Conservation (phyloP, 2,113 vertebrate genomes). For the Megaceryle torquata region DNA sequence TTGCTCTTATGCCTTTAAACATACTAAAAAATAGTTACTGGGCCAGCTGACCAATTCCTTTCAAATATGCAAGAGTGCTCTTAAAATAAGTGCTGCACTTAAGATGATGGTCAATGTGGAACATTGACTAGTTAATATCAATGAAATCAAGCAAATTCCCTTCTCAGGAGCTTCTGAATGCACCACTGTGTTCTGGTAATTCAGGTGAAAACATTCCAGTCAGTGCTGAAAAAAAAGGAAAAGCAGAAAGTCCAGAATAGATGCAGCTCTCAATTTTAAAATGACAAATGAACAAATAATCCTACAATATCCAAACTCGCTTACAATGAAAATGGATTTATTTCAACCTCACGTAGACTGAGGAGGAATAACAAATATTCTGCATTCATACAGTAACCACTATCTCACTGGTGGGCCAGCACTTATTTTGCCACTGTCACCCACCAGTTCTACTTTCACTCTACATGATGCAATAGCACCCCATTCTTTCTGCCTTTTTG, state of each 20-base stretch:
- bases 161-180: neutral
- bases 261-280: neutral
- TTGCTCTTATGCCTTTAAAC: neutral
- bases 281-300: neutral
- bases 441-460: neutral
- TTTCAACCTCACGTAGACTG: neutral
- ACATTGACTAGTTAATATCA: neutral
- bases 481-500: neutral
- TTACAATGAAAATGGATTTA: neutral
- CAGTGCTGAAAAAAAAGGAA: neutral
- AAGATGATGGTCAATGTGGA: neutral
- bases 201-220: neutral
- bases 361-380: neutral
- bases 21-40: neutral
- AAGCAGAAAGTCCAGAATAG: neutral
- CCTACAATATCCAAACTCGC: neutral
- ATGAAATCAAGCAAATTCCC: neutral
- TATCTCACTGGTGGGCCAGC: rapidly evolving
- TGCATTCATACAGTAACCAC: neutral
- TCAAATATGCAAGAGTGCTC: neutral
- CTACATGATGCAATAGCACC: neutral
- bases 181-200: neutral
- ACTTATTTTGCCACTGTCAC: neutral
- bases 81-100: neutral
- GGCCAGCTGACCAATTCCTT: neutral